These are phyloP conservation scores for Monoplex corrugatus DNA, from an alignment of 2,888 invertebrate genomes.

Conservation along the genomic window DNA sequence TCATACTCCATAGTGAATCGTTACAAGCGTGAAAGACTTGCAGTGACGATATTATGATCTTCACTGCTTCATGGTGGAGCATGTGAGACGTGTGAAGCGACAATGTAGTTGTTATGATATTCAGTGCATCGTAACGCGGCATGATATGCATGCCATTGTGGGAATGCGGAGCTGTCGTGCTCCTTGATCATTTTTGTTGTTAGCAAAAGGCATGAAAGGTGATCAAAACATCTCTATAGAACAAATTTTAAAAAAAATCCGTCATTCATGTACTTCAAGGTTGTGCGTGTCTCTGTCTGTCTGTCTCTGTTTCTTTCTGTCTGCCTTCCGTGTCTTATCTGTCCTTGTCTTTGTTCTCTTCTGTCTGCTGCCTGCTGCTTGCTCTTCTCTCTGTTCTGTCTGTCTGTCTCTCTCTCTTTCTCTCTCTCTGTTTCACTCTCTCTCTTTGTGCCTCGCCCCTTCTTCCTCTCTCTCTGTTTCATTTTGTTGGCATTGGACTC, in stretches of 20 bases:
- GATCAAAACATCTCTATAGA: background rate
- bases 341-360: background rate
- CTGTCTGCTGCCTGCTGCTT: background rate
- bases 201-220: too few relatives aligned
- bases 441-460: background rate
- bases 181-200: too few relatives aligned
- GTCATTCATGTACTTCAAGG: background rate
- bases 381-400: background rate
- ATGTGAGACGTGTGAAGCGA: too few relatives aligned
- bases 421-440: background rate
- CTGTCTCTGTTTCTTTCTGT: background rate
- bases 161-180: too few relatives aligned
- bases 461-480: background rate
- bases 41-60: too few relatives aligned
- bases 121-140: too few relatives aligned
- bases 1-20: too few relatives aligned
- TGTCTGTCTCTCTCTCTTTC: slow-evolving; percentile 11
- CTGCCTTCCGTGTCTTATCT: background rate
- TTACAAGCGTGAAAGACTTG: too few relatives aligned
- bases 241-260: background rate
- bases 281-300: background rate
- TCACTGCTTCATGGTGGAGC: too few relatives aligned
- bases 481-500: background rate
- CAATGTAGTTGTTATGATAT: too few relatives aligned
- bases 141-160: too few relatives aligned